Percentiles rank a stretch among this genome's conserved stretches.
phyloP scores from a whole-genome alignment of 2,797 vertebrate species.

The Gambelia wislizenii region DNA sequence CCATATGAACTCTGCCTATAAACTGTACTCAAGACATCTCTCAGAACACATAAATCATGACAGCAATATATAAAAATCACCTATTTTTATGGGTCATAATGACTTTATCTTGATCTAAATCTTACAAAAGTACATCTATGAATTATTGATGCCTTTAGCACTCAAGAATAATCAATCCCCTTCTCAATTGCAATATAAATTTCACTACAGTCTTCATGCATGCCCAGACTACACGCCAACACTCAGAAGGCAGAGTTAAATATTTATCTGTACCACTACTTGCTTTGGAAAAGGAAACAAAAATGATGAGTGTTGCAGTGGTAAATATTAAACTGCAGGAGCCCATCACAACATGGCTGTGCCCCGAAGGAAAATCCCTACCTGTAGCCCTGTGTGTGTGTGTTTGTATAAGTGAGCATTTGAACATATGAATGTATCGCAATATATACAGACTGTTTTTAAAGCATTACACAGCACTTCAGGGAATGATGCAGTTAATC shows the following conservation, averaged over 20 bases:
- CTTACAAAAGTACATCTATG: conserved; percentile 63
- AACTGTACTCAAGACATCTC: conserved; percentile 52
- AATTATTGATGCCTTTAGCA: conserved; percentile 70
- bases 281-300: neutral
- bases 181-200: conserved; percentile 68
- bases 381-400: neutral
- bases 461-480: too few relatives aligned
- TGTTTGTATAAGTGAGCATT: neutral
- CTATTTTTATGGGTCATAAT: conserved; percentile 64
- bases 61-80: conserved; percentile 67
- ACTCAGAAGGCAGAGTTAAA: neutral
- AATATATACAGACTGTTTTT: too few relatives aligned
- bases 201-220: conserved; percentile 63
- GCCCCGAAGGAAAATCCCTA: neutral
- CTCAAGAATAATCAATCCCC: conserved; percentile 72
- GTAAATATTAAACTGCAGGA: neutral
- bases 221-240: neutral
- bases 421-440: too few relatives aligned
- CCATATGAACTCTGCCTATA: neutral
- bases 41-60: conserved; percentile 62
- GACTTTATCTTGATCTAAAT: conserved; percentile 71
- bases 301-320: neutral
- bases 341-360: neutral
- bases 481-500: too few relatives aligned
- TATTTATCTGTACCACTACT: neutral